Conservation (phyloP, 2,797 vertebrate species). For the Propithecus perrieri region DNA sequence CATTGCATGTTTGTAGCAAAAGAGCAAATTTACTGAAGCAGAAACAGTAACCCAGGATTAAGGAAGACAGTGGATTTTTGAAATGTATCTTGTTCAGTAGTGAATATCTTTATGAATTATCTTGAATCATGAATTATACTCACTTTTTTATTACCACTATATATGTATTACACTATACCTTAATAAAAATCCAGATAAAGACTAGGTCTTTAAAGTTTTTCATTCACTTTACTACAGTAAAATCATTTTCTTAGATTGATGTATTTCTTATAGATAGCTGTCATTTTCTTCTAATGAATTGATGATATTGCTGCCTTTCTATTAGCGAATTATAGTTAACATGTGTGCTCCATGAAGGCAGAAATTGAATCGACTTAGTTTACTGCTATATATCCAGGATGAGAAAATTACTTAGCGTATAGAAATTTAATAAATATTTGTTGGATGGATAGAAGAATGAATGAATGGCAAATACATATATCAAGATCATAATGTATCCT, state of each 20-base stretch:
- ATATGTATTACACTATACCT: background rate
- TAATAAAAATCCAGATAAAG: background rate
- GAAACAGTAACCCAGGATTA: background rate
- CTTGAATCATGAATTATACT: background rate
- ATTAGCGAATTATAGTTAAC: background rate
- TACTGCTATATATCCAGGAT: background rate
- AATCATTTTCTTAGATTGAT: background rate
- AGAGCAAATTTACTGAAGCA: background rate
- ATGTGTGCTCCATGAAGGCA: background rate
- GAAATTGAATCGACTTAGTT: background rate
- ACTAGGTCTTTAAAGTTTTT: background rate
- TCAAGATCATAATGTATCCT: background rate
- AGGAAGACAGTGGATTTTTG: background rate
- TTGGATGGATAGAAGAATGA: background rate
- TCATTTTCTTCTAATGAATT: background rate
- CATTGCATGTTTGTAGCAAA: background rate
- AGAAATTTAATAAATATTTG: background rate
- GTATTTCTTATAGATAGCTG: background rate
- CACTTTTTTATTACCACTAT: background rate
- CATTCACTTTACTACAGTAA: background rate
- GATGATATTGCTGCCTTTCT: background rate
- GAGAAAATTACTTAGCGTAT: background rate
- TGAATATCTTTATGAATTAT: background rate
- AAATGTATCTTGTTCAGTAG: background rate
- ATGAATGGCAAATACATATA: background rate